Conservation (phyloP, 2,888 invertebrate species). For the Epinotia nisella region DNA sequence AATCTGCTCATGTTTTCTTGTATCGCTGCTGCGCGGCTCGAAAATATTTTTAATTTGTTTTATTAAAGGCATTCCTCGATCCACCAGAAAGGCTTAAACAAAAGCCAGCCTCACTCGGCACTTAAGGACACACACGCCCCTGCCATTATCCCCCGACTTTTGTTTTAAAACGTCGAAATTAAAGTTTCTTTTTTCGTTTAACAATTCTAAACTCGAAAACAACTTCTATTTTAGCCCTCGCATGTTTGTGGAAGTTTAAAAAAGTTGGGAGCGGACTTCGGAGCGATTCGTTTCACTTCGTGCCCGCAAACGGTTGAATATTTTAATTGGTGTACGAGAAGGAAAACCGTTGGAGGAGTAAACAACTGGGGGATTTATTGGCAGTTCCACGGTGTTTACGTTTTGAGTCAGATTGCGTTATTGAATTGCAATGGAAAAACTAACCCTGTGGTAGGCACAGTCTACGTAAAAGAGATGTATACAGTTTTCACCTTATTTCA, state of each 20-base stretch:
- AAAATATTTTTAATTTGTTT: constrained; percentile 11
- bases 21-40: not conserved
- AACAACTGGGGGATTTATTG: constrained; percentile 57
- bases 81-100: constrained; percentile 15
- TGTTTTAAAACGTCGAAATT: constrained; percentile 82
- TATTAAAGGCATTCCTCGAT: constrained; percentile 28
- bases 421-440: constrained; percentile 5
- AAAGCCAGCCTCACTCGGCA: constrained; percentile 41
- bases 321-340: constrained; percentile 71
- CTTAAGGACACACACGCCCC: constrained; percentile 65
- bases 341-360: constrained; percentile 50
- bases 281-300: constrained; percentile 71
- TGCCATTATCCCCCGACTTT: constrained; percentile 80
- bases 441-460: not conserved
- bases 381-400: constrained; percentile 52
- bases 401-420: constrained; percentile 8
- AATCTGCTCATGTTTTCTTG: not conserved
- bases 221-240: constrained; percentile 83
- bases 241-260: constrained; percentile 81
- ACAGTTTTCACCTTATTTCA: too few species aligned
- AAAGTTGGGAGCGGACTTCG: constrained; percentile 71
- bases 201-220: constrained; percentile 79
- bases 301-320: constrained; percentile 66
- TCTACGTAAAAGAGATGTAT: too few species aligned
- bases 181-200: constrained; percentile 80